phyloP scores from a whole-genome alignment of 2,888 invertebrate genomes.

The Acrocyrtus sp. region DNA sequence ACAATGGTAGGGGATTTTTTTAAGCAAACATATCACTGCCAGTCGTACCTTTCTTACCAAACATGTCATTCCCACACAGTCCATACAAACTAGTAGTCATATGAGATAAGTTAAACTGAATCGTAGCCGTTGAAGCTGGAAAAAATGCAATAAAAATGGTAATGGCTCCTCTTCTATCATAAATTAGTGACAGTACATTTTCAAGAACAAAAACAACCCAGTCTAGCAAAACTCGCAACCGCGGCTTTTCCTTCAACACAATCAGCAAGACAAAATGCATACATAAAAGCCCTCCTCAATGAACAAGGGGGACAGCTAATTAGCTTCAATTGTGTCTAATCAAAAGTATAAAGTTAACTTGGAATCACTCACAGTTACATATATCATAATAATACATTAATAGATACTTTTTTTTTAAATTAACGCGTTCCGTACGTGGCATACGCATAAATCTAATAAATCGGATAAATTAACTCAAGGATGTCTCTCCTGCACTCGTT shows the following conservation, averaged over 20 bases:
- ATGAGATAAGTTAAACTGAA: too few relatives aligned
- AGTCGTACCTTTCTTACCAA: too few relatives aligned
- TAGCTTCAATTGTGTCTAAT: constrained; percentile 43
- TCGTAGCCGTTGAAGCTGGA: too few relatives aligned
- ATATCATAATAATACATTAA: constrained; percentile 4
- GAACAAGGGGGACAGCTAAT: constrained; percentile 35
- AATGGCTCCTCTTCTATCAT: too few relatives aligned
- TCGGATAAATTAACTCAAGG: constrained; percentile 47
- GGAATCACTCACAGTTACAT: constrained; percentile 15
- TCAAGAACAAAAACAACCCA: too few relatives aligned
- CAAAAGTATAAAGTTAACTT: constrained; percentile 44
- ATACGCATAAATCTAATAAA: constrained; percentile 28
- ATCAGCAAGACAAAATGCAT: constrained; percentile 9
- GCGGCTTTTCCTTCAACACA: neutral
- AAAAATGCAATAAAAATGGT: too few relatives aligned
- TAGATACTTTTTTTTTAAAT: neutral
- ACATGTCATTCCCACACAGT: too few relatives aligned
- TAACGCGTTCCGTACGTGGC: too few relatives aligned
- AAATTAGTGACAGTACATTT: too few relatives aligned
- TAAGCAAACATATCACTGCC: too few relatives aligned
- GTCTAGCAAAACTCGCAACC: neutral
- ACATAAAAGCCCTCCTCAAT: constrained; percentile 11
- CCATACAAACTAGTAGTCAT: too few relatives aligned
- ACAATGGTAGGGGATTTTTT: too few relatives aligned
- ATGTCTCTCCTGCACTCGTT: constrained; percentile 28